Percentiles rank a stretch among this genome's conserved stretches.
Conservation (phyloP, 2,888 invertebrate genomes). For the Folsomia candida region DNA sequence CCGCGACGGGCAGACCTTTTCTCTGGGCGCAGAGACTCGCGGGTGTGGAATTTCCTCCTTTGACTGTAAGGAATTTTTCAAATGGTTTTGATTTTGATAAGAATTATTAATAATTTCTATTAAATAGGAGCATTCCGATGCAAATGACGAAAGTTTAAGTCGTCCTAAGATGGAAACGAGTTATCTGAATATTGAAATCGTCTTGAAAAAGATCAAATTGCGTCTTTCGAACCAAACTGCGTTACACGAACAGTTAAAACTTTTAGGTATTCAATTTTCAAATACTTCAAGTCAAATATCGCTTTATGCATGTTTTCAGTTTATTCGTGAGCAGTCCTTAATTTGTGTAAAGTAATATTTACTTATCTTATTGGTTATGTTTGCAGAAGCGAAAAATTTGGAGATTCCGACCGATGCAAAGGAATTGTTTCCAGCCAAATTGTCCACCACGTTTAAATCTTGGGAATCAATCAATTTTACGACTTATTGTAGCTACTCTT, state of each 20-base stretch:
- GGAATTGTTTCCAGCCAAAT: conserved; percentile 29
- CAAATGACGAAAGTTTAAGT: conserved; percentile 44
- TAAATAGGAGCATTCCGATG: too few relatives aligned
- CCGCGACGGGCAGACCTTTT: conserved; percentile 77
- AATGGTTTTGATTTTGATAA: too few relatives aligned
- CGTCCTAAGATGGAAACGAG: conserved; percentile 56
- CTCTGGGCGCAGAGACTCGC: conserved; percentile 88
- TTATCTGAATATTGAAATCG: conserved; percentile 69
- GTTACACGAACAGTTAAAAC: conserved; percentile 73
- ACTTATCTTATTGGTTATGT: too few relatives aligned
- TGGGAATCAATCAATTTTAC: conserved; percentile 33
- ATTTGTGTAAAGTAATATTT: too few relatives aligned
- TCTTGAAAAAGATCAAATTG: conserved; percentile 70
- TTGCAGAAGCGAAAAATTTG: conserved; percentile 26
- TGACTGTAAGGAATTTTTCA: too few relatives aligned
- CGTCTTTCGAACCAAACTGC: conserved; percentile 72
- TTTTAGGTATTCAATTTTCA: too few relatives aligned
- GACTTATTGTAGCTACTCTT: conserved; percentile 17
- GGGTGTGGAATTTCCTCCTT: conserved; percentile 63
- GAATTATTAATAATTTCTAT: too few relatives aligned
- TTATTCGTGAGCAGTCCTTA: too few relatives aligned
- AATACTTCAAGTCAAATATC: too few relatives aligned
- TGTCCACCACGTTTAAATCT: conserved; percentile 21
- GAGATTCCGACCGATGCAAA: conserved; percentile 32
- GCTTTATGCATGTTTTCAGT: too few relatives aligned